Percentiles rank a stretch among this genome's conserved stretches.
These are phyloP conservation scores for Meandrusa payeni DNA, from an alignment of 2,888 invertebrate species.

Conservation along the genomic window DNA sequence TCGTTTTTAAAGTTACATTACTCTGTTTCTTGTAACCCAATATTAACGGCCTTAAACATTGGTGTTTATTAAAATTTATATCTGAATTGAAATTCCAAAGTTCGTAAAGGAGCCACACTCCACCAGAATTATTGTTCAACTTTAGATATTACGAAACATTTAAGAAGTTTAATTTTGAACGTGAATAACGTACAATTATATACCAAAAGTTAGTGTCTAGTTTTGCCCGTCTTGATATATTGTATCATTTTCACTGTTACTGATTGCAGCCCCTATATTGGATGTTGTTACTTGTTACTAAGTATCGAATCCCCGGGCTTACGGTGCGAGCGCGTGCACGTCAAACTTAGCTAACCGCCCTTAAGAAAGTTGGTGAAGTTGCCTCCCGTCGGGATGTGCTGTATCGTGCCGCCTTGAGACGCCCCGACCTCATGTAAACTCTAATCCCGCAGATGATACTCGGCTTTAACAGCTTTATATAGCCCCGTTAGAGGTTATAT, in stretches of 20 bases:
- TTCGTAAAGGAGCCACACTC: constrained; percentile 6
- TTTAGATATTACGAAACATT: constrained; percentile 23
- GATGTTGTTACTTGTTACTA: constrained; percentile 55
- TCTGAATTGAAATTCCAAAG: constrained; percentile 13
- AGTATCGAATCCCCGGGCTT: constrained; percentile 74
- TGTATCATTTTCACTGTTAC: constrained; percentile 27
- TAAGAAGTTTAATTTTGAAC: constrained; percentile 22
- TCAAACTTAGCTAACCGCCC: constrained; percentile 77
- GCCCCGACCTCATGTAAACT: constrained; percentile 66
- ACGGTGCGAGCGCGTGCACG: constrained; percentile 71
- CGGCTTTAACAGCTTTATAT: constrained; percentile 72
- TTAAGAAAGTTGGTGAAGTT: constrained; percentile 76
- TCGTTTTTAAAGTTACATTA: too few relatives aligned
- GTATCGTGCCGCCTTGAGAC: constrained; percentile 45
- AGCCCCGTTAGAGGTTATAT: constrained; percentile 61
- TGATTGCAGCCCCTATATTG: constrained; percentile 44
- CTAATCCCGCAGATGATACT: constrained; percentile 75
- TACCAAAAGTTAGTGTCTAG: constrained; percentile 17
- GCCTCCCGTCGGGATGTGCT: constrained; percentile 67
- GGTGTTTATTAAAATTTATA: constrained; percentile 14
- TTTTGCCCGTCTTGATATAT: constrained; percentile 18
- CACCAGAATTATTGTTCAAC: constrained; percentile 19
- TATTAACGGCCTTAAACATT: constrained; percentile 2
- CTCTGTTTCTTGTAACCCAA: not conserved
- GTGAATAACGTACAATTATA: constrained; percentile 18